Conservation (phyloP, 2,888 invertebrate species). For the Scelioninae gen. 1 region DNA sequence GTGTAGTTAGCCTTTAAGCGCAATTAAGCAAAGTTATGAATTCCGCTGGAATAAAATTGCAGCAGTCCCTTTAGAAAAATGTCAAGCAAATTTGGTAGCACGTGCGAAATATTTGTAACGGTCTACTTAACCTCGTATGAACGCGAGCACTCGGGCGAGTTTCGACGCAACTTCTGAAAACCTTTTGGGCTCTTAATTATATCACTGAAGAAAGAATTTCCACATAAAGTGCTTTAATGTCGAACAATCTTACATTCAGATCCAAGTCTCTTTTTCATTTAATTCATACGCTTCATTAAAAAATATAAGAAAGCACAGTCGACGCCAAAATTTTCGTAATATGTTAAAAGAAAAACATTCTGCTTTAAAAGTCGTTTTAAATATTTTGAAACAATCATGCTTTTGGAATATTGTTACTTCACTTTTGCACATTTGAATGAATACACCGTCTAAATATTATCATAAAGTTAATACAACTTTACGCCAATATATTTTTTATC, state of each 20-base stretch:
- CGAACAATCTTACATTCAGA: slow-evolving; percentile 27
- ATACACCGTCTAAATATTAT: background rate
- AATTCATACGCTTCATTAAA: slow-evolving; percentile 38
- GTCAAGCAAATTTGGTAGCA: slow-evolving; percentile 49
- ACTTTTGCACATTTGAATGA: slow-evolving; percentile 5
- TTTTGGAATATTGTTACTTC: slow-evolving; percentile 19
- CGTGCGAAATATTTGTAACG: slow-evolving; percentile 69
- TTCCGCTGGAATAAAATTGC: slow-evolving; percentile 66
- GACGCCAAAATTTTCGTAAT: slow-evolving; percentile 12
- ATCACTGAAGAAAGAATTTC: slow-evolving; percentile 40
- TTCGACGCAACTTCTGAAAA: slow-evolving; percentile 38
- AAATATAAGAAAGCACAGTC: slow-evolving; percentile 17
- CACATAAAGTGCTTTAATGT: slow-evolving; percentile 39
- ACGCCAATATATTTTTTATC: no score
- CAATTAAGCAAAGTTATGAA: slow-evolving; percentile 77
- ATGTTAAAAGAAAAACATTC: background rate
- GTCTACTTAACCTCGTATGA: slow-evolving; percentile 54
- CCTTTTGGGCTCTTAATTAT: slow-evolving; percentile 47
- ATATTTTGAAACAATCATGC: background rate
- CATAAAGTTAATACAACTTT: background rate
- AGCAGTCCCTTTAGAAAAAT: slow-evolving; percentile 48
- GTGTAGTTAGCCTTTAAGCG: slow-evolving; percentile 77
- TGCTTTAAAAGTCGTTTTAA: background rate
- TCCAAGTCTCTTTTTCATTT: background rate
- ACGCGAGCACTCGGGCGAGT: slow-evolving; percentile 39